Percentiles rank a stretch among this genome's conserved stretches.
These are phyloP conservation scores for Marronus borbonicus DNA, from an alignment of 2,888 invertebrate genomes.

Conservation along the genomic window DNA sequence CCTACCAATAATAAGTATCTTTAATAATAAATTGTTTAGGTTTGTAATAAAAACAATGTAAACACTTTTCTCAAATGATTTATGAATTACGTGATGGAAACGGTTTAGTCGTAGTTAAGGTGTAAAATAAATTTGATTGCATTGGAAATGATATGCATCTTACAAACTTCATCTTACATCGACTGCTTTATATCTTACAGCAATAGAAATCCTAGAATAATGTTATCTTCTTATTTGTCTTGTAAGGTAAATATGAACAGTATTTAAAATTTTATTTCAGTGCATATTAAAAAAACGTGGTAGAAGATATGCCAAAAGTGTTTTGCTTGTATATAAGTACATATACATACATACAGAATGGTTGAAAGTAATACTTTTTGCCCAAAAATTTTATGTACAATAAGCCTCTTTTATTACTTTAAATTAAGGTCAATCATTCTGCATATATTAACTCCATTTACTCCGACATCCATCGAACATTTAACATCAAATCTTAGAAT, in stretches of 20 bases:
- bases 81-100: too few species aligned
- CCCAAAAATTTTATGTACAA: not conserved
- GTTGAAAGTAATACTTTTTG: not conserved
- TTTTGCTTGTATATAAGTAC: not conserved
- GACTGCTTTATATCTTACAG: not conserved
- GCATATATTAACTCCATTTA: constrained; percentile 7
- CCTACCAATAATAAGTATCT: not conserved
- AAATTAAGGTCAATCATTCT: not conserved
- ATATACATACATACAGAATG: not conserved
- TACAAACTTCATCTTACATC: not conserved
- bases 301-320: constrained; percentile 7
- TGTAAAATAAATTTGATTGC: not conserved
- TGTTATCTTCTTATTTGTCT: not conserved
- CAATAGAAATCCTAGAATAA: not conserved
- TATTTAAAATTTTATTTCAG: not conserved
- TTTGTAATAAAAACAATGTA: too few species aligned
- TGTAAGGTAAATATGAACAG: too few species aligned
- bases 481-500: not conserved
- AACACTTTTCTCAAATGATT: too few species aligned
- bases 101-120: too few species aligned
- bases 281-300: not conserved
- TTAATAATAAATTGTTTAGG: not conserved
- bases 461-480: constrained; percentile 14
- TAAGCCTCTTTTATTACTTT: not conserved
- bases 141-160: not conserved